Evolutionary conservation across 2,113 vertebrate genomes (phyloP).

Genomic region (Globicephala melas): DNA sequence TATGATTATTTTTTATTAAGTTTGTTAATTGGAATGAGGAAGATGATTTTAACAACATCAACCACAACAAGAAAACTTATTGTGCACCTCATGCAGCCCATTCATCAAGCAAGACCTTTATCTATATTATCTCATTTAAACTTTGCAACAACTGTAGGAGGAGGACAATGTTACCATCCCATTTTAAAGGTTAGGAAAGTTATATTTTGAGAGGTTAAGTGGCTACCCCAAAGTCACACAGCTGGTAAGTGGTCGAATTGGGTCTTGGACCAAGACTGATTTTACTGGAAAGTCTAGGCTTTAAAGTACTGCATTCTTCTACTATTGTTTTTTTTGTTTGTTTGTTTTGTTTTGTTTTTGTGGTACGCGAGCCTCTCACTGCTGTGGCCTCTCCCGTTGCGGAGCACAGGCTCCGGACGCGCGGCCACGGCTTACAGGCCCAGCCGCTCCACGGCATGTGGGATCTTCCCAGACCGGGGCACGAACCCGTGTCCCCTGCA

Average conservation of each 20-base stretch:
- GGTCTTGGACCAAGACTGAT: neutral
- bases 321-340: no score
- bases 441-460: no score
- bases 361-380: no score
- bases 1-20: neutral
- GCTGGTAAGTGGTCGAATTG: neutral
- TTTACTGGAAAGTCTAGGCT: neutral
- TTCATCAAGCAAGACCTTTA: neutral
- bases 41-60: neutral
- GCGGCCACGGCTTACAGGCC: no score
- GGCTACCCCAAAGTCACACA: neutral
- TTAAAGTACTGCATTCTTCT: neutral
- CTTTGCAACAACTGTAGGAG: neutral
- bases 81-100: neutral
- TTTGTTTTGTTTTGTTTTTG: no score
- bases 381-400: no score
- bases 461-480: no score
- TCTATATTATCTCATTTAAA: neutral
- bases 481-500: no score
- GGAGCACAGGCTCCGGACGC: no score
- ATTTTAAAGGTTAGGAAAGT: neutral
- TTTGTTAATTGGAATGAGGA: neutral
- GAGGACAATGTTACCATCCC: neutral
- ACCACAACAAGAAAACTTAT: neutral
- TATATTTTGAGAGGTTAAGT: neutral